These are phyloP conservation scores for Empis livida DNA, from an alignment of 2,888 invertebrate genomes.

Conservation along the genomic window DNA sequence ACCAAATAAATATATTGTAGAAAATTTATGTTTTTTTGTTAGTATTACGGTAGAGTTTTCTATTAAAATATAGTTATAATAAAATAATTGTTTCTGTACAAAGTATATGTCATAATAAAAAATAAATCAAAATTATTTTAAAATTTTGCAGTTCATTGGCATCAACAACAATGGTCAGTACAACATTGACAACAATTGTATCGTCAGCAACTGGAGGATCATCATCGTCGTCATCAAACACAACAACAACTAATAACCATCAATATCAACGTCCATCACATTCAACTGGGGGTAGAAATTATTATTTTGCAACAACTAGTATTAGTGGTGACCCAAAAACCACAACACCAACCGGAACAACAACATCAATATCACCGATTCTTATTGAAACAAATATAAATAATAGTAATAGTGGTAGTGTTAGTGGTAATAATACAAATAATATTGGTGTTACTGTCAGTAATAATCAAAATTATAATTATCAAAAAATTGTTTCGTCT, in stretches of 20 bases:
- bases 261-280: conserved; percentile 15
- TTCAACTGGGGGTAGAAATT: conserved; percentile 14
- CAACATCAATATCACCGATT: conserved; percentile 8
- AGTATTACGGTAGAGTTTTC: too few relatives aligned
- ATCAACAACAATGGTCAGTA: conserved; percentile 36
- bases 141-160: conserved; percentile 25
- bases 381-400: too few relatives aligned
- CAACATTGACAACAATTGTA: conserved; percentile 36
- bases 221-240: conserved; percentile 10
- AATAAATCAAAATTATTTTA: too few relatives aligned
- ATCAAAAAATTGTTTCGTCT: too few relatives aligned
- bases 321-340: conserved; percentile 7
- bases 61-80: too few relatives aligned
- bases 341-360: conserved; percentile 3
- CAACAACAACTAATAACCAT: conserved; percentile 16
- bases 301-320: conserved; percentile 11
- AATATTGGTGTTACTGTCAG: not conserved
- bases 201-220: conserved; percentile 22
- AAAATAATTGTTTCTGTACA: too few relatives aligned
- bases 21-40: too few relatives aligned
- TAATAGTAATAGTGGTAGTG: not conserved
- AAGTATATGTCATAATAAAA: too few relatives aligned
- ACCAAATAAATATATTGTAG: too few relatives aligned
- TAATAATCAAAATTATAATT: too few relatives aligned
- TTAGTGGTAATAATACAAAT: not conserved